Evolutionary conservation across 1,140 invertebrate genomes (phyloP).

Genomic region (Papilio helenus): DNA sequence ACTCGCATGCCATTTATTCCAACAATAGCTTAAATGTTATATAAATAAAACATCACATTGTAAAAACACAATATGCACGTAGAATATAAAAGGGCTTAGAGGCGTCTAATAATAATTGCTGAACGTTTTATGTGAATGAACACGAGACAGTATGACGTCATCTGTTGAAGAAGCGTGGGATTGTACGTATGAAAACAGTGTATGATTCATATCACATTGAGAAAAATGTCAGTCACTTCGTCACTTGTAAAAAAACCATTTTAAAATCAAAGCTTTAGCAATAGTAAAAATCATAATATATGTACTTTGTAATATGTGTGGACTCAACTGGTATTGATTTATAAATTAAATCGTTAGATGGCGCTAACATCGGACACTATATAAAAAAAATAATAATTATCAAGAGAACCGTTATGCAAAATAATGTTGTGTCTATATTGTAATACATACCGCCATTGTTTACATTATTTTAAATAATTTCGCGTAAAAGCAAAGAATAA

Average conservation of each 20-base stretch:
- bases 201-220: slow-evolving; percentile 21
- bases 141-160: slow-evolving; percentile 8
- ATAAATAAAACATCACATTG: slow-evolving; percentile 17
- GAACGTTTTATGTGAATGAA: background rate
- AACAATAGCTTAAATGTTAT: slow-evolving; percentile 11
- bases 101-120: slow-evolving; percentile 7
- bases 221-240: background rate
- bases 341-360: background rate
- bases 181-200: background rate
- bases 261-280: background rate
- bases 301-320: no score
- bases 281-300: no score
- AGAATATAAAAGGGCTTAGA: background rate
- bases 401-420: background rate
- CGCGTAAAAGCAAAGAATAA: background rate
- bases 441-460: background rate
- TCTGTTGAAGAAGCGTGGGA: slow-evolving; percentile 3
- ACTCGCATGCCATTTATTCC: slow-evolving; percentile 4
- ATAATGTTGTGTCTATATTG: background rate
- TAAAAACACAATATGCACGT: slow-evolving; percentile 14
- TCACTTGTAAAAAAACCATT: background rate
- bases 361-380: background rate
- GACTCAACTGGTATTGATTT: no score
- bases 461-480: background rate
- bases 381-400: background rate